phyloP scores from a whole-genome alignment of 2,113 vertebrate species.

The Maylandia zebra region DNA sequence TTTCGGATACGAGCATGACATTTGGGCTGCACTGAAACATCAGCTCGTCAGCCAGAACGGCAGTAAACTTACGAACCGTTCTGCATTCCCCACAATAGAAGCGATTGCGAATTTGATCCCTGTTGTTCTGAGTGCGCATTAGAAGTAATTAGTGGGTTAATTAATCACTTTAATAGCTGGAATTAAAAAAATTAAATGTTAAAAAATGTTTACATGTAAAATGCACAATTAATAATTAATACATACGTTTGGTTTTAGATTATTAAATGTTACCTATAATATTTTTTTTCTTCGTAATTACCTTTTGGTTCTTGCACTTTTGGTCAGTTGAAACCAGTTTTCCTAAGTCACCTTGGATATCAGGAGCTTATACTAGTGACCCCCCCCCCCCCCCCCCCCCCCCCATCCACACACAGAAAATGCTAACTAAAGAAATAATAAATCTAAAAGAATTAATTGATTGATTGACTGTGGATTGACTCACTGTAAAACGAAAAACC shows the following conservation, averaged over 20 bases:
- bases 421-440: neutral
- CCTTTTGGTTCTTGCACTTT: neutral
- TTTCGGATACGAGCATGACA: neutral
- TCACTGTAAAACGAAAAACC: neutral
- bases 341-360: neutral
- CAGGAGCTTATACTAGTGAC: neutral
- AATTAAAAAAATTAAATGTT: neutral
- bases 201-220: neutral
- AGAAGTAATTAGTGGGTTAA: neutral
- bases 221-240: neutral
- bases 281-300: neutral
- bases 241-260: neutral
- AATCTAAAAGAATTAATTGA: neutral
- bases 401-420: neutral
- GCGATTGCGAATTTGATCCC: neutral
- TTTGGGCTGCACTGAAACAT: neutral
- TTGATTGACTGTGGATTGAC: neutral
- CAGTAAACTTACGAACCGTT: neutral
- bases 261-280: neutral
- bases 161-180: neutral
- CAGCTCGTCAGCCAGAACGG: neutral
- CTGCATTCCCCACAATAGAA: neutral
- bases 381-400: accelerated
- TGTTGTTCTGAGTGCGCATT: neutral
- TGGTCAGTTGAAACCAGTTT: neutral